Conservation (phyloP, 1,140 invertebrate species). For the Potamilus streckersoni region DNA sequence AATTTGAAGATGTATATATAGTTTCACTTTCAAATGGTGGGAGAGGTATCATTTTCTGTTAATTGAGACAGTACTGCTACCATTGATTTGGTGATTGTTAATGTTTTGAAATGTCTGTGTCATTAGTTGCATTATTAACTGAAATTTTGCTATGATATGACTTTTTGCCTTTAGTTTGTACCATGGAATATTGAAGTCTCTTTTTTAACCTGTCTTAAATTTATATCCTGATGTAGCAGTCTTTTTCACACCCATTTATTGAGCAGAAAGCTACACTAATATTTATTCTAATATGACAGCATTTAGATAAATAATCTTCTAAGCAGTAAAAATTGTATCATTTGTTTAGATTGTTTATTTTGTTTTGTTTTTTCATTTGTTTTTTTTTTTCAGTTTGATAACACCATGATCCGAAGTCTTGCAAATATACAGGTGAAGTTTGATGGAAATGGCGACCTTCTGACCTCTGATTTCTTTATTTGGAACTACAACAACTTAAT, state of each 20-base stretch:
- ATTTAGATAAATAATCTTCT: neutral
- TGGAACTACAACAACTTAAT: constrained; percentile 47
- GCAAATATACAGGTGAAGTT: constrained; percentile 39
- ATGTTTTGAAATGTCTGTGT: too few relatives aligned
- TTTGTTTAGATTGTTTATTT: neutral
- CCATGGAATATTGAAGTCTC: too few relatives aligned
- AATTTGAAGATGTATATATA: too few relatives aligned
- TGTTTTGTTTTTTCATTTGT: too few relatives aligned
- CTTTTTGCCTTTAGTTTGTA: too few relatives aligned
- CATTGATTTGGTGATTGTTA: too few relatives aligned
- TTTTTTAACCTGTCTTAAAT: too few relatives aligned
- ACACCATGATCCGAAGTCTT: constrained; percentile 33
- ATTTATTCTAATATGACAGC: neutral
- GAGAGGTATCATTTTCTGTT: too few relatives aligned
- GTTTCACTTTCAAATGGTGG: too few relatives aligned
- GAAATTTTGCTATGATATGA: too few relatives aligned
- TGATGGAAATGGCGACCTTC: constrained; percentile 51
- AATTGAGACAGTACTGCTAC: too few relatives aligned
- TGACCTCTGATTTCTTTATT: constrained; percentile 17
- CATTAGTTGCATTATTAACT: too few relatives aligned
- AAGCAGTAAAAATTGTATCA: neutral
- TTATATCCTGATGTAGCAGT: neutral
- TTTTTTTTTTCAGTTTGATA: constrained; percentile 22
- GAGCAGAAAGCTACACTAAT: neutral
- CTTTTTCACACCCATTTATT: neutral